phyloP scores from a whole-genome alignment of 2,797 vertebrate genomes.

The Dromococcyx pavoninus region DNA sequence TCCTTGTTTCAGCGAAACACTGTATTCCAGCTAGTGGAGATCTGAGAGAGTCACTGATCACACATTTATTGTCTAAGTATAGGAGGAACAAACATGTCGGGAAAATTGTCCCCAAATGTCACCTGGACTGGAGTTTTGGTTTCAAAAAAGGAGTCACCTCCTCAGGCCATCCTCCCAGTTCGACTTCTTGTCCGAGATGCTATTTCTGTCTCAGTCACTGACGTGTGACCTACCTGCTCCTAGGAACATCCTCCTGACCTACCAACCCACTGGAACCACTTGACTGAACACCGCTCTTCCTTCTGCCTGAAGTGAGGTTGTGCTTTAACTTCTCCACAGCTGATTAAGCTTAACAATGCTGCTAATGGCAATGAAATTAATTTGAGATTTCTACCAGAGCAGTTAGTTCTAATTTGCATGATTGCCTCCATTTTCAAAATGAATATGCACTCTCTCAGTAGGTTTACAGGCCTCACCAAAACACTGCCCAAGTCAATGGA shows the following conservation, averaged over 20 bases:
- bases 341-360: conserved; percentile 23
- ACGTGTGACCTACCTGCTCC: not conserved
- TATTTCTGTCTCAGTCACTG: not conserved
- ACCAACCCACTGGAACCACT: not conserved
- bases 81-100: not conserved
- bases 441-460: not conserved
- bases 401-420: conserved; percentile 43
- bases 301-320: not conserved
- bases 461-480: not conserved
- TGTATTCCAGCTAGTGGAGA: not conserved
- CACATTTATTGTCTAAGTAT: not conserved
- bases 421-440: not conserved
- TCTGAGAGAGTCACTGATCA: not conserved
- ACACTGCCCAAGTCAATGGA: not conserved
- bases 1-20: not conserved
- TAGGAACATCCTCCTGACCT: not conserved
- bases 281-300: rapidly evolving
- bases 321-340: conserved; percentile 9
- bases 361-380: not conserved
- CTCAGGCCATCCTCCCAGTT: not conserved
- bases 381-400: conserved; percentile 5
- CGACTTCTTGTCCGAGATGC: not conserved
- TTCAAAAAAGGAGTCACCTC: not conserved
- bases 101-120: not conserved
- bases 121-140: not conserved